Conservation (phyloP, 2,888 invertebrate species). For the Chrysodeixis includens region DNA sequence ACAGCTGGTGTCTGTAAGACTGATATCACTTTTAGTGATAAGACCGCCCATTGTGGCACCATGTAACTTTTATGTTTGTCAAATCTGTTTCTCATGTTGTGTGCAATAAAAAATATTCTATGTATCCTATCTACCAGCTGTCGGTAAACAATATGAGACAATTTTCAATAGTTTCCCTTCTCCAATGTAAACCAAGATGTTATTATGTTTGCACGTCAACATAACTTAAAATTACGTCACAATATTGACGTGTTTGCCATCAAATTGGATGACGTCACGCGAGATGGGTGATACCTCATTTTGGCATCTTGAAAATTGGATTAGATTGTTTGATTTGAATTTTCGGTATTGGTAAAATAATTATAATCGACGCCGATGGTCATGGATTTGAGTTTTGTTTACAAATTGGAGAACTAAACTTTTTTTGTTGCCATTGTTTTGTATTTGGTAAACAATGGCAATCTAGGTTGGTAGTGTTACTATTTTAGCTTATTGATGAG, state of each 20-base stretch:
- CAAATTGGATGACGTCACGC: constrained; percentile 29
- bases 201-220: constrained; percentile 41
- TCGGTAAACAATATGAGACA: neutral
- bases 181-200: constrained; percentile 9
- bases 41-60: too few relatives aligned
- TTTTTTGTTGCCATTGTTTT: too few relatives aligned
- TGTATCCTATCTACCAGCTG: too few relatives aligned
- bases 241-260: constrained; percentile 47
- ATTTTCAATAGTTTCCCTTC: neutral
- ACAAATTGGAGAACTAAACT: too few relatives aligned
- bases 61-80: too few relatives aligned
- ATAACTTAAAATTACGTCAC: constrained; percentile 35
- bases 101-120: too few relatives aligned
- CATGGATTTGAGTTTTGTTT: too few relatives aligned
- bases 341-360: neutral
- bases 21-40: too few relatives aligned
- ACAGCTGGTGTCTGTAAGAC: neutral
- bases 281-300: neutral
- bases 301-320: neutral
- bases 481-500: too few relatives aligned
- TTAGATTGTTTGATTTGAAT: neutral
- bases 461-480: too few relatives aligned
- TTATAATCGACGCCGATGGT: neutral
- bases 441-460: too few relatives aligned
- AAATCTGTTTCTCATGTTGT: too few relatives aligned